These are phyloP conservation scores for Cabera pusaria DNA, from an alignment of 2,888 invertebrate genomes.

Conservation along the genomic window DNA sequence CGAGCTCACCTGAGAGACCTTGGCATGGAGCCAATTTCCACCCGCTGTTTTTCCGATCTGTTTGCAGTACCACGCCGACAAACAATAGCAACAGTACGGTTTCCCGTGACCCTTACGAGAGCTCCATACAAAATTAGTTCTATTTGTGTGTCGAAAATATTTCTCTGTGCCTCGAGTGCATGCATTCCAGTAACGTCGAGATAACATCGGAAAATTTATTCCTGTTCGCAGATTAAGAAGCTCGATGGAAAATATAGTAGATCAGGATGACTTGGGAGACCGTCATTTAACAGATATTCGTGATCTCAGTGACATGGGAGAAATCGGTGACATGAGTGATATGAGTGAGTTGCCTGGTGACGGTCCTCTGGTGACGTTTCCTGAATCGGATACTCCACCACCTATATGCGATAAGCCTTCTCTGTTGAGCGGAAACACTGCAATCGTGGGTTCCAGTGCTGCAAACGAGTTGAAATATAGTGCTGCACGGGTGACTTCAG, in stretches of 20 bases:
- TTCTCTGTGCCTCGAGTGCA: constrained; percentile 7
- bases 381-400: constrained; percentile 89
- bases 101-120: constrained; percentile 44
- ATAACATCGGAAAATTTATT: constrained; percentile 5
- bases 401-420: constrained; percentile 75
- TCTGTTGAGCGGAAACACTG: constrained; percentile 68
- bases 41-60: constrained; percentile 66
- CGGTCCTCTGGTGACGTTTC: constrained; percentile 91
- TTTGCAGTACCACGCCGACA: constrained; percentile 76
- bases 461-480: constrained; percentile 92
- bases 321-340: constrained; percentile 77
- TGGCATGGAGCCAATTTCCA: constrained; percentile 74
- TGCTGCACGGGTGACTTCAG: constrained; percentile 91
- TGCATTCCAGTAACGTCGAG: constrained; percentile 5
- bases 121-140: constrained; percentile 31
- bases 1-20: constrained; percentile 79
- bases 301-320: constrained; percentile 75
- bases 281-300: constrained; percentile 73
- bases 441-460: constrained; percentile 60
- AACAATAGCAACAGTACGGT: constrained; percentile 74
- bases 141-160: constrained; percentile 23
- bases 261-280: constrained; percentile 81
- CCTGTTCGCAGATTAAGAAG: constrained; percentile 83
- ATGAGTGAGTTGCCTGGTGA: constrained; percentile 70
- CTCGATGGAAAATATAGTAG: constrained; percentile 91